phyloP scores from a whole-genome alignment of 2,113 vertebrate species.

The Ia io region DNA sequence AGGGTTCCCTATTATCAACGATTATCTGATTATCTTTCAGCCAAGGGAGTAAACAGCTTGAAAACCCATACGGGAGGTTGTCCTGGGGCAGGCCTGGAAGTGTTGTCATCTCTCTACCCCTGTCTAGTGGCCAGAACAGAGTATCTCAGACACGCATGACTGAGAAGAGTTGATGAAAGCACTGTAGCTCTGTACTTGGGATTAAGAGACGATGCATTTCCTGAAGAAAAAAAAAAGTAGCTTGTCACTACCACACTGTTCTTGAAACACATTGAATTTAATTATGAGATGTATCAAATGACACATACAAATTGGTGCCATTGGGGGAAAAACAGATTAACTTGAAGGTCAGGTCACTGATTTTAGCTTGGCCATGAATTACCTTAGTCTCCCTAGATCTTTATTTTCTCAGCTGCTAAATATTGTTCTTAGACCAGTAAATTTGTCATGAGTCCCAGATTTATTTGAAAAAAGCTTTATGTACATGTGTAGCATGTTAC shows the following conservation, averaged over 20 bases:
- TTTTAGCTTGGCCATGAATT: not conserved
- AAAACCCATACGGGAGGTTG: not conserved
- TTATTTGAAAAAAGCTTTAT: not conserved
- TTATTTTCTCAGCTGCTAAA: not conserved
- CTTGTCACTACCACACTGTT: not conserved
- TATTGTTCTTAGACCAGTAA: not conserved
- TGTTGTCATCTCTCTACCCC: accelerated
- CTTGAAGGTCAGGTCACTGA: not conserved
- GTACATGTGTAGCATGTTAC: not conserved
- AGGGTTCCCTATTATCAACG: not conserved
- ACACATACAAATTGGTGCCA: not conserved
- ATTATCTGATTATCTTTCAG: not conserved
- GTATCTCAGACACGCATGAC: not conserved
- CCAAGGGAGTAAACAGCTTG: not conserved
- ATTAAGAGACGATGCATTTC: not conserved
- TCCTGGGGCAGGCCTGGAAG: accelerated
- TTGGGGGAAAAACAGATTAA: not conserved
- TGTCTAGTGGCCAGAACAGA: not conserved
- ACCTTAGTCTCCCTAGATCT: not conserved
- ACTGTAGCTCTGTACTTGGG: not conserved
- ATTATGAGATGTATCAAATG: not conserved
- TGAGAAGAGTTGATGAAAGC: not conserved
- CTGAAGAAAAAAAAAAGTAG: not conserved
- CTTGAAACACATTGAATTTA: not conserved
- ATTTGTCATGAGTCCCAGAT: not conserved